phyloP scores from a whole-genome alignment of 2,888 invertebrate genomes.

The Psococerastis gibbosa region DNA sequence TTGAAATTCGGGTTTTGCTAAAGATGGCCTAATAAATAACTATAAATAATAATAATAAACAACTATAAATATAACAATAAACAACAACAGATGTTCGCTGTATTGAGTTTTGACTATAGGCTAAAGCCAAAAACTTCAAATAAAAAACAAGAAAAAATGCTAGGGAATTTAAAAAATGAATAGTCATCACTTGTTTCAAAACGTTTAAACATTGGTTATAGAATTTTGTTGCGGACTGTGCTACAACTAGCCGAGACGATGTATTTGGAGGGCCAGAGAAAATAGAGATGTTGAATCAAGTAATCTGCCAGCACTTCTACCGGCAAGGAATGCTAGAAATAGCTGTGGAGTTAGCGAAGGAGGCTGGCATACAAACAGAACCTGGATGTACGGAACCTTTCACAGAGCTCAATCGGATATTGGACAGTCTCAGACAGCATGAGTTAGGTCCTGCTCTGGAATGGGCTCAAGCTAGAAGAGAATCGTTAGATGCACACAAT shows the following conservation, averaged over 20 bases:
- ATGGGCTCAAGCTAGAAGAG: constrained; percentile 65
- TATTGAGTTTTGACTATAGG: too few relatives aligned
- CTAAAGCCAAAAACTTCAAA: too few relatives aligned
- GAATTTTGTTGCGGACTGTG: constrained; percentile 85
- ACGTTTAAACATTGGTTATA: constrained; percentile 21
- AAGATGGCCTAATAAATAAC: too few relatives aligned
- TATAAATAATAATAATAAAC: too few relatives aligned
- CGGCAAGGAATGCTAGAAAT: constrained; percentile 88
- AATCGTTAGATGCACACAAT: constrained; percentile 47
- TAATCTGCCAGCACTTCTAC: constrained; percentile 88
- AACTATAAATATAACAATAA: too few relatives aligned
- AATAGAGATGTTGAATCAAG: constrained; percentile 55
- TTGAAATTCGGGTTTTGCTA: too few relatives aligned
- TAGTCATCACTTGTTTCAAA: too few relatives aligned
- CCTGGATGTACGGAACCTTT: constrained; percentile 54
- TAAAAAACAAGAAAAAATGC: too few relatives aligned
- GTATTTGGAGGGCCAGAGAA: constrained; percentile 54
- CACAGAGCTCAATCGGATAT: constrained; percentile 67
- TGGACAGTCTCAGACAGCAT: constrained; percentile 62
- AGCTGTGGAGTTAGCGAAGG: constrained; percentile 61
- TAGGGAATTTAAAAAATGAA: too few relatives aligned
- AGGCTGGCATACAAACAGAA: constrained; percentile 44
- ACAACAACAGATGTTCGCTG: too few relatives aligned
- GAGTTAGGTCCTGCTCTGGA: constrained; percentile 69
- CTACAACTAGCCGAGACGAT: constrained; percentile 69